phyloP scores from a whole-genome alignment of 2,888 invertebrate species.

The Lasioglossum malachurum region DNA sequence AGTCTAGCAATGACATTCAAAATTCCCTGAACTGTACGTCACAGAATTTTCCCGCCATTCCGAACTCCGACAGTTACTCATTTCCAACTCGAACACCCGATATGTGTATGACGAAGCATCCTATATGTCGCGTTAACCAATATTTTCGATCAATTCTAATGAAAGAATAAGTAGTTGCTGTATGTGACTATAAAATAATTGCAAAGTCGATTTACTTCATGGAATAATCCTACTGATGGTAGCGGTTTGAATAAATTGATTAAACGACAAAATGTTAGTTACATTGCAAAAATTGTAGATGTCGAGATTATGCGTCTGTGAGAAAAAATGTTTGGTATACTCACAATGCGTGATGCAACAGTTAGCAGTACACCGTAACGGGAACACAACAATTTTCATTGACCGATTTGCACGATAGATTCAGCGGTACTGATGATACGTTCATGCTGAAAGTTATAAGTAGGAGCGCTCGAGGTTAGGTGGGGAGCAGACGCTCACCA shows the following conservation, averaged over 20 bases:
- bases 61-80: not conserved
- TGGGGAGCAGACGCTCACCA: conserved; percentile 50
- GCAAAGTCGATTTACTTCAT: not conserved
- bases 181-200: not conserved
- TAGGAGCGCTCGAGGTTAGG: conserved; percentile 8
- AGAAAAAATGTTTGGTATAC: conserved; percentile 7
- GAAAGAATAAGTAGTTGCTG: not conserved
- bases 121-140: not conserved
- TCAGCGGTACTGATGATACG: conserved; percentile 46
- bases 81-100: not conserved
- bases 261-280: not conserved
- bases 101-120: not conserved
- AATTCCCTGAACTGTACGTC: not conserved
- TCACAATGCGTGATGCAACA: conserved; percentile 47
- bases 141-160: not conserved
- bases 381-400: not conserved
- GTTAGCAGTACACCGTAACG: conserved; percentile 2
- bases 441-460: conserved; percentile 38
- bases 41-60: not conserved
- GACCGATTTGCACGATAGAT: conserved; percentile 23
- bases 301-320: not conserved
- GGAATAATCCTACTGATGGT: not conserved
- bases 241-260: not conserved
- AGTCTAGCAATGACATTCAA: not conserved
- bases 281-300: not conserved